Percentiles rank a stretch among this genome's conserved stretches.
These are phyloP conservation scores for Microchrysa polita DNA, from an alignment of 2,888 invertebrate species.

Conservation along the genomic window DNA sequence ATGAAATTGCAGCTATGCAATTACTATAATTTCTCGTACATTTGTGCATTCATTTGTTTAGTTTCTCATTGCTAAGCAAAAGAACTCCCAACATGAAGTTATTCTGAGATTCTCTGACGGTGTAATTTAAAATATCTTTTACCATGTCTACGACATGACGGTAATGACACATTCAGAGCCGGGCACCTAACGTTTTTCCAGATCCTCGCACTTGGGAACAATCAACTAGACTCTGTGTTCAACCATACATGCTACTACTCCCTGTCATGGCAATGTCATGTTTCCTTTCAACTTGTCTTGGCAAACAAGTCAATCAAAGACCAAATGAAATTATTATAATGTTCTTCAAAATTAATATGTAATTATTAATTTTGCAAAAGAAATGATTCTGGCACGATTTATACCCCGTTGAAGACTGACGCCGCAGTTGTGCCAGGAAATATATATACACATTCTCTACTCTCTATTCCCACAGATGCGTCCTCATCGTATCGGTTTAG, in stretches of 20 bases:
- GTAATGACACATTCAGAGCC: neutral
- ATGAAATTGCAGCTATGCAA: constrained; percentile 28
- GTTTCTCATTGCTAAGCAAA: neutral
- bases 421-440: no score
- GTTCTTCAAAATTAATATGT: constrained; percentile 1
- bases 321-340: constrained; percentile 9
- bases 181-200: neutral
- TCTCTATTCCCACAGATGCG: no score
- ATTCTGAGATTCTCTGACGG: no score
- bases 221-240: neutral
- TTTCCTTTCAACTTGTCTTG: neutral
- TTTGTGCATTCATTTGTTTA: neutral
- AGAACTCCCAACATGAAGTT: no score
- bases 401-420: no score
- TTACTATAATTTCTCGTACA: constrained; percentile 27
- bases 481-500: constrained; percentile 10
- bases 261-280: neutral
- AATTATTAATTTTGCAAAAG: neutral
- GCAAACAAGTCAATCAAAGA: constrained; percentile 28
- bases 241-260: neutral
- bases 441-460: no score
- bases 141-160: neutral
- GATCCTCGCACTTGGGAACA: neutral
- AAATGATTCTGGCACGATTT: no score
- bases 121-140: constrained; percentile 24